Percentiles rank a stretch among this genome's conserved stretches.
phyloP scores from a whole-genome alignment of 2,113 vertebrate species.

The Andinoacara biseriatus region DNA sequence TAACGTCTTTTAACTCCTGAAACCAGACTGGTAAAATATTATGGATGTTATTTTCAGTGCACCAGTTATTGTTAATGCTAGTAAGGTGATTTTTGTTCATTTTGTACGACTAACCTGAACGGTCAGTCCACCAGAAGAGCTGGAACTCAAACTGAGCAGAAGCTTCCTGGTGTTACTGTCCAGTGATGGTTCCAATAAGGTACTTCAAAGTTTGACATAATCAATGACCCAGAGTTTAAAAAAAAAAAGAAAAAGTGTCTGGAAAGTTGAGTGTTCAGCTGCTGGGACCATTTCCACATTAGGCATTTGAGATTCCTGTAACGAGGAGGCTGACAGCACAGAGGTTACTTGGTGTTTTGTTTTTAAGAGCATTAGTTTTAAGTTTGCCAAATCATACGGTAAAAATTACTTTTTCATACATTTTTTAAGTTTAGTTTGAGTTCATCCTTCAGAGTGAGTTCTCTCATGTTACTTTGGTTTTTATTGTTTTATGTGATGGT shows the following conservation, averaged over 20 bases:
- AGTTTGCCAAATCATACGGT: no score
- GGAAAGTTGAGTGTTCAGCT: background rate
- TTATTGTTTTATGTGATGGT: no score
- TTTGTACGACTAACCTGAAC: background rate
- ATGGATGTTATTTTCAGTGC: background rate
- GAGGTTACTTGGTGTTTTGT: no score
- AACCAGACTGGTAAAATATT: background rate
- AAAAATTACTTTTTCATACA: no score
- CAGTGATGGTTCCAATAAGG: background rate
- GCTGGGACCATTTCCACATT: background rate
- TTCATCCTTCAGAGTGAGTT: no score
- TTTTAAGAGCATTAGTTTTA: no score
- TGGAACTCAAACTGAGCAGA: background rate
- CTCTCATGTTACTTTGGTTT: no score
- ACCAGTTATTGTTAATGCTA: background rate
- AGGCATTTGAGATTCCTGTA: background rate
- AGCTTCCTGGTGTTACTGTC: background rate
- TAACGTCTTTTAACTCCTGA: background rate
- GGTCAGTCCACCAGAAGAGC: background rate
- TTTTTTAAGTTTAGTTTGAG: no score
- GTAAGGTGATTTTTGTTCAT: background rate
- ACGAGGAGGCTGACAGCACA: background rate
- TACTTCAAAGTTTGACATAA: rapidly evolving
- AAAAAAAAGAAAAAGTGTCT: background rate
- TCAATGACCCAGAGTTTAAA: background rate